Conservation (phyloP, 1,140 invertebrate genomes). For the Cydia strobilella region DNA sequence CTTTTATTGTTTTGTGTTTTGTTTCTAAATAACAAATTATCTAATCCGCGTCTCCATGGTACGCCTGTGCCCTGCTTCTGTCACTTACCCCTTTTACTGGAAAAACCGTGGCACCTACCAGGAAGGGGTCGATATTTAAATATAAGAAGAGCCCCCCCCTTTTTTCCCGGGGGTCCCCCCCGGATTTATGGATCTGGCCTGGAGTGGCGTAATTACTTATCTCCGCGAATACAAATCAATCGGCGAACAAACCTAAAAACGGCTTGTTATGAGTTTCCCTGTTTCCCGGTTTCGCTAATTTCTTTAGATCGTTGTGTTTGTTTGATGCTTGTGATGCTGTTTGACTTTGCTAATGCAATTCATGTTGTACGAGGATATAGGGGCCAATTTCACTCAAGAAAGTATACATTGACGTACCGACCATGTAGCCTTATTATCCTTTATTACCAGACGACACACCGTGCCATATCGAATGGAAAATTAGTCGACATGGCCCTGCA, state of each 20-base stretch:
- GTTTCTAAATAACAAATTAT: conserved; percentile 19
- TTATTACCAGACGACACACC: no score
- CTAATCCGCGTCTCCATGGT: conserved; percentile 44
- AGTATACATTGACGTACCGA: no score
- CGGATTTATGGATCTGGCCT: conserved; percentile 78
- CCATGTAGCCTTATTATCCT: no score
- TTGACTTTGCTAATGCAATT: no score
- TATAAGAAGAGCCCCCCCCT: conserved; percentile 78
- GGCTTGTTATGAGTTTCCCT: conserved; percentile 39
- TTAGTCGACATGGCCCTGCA: no score
- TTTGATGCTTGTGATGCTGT: background rate
- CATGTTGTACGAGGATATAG: no score
- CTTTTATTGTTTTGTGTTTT: no score
- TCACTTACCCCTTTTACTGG: conserved; percentile 79
- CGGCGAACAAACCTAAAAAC: conserved; percentile 50
- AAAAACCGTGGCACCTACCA: conserved; percentile 79
- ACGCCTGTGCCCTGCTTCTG: conserved; percentile 66
- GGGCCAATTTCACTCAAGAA: no score
- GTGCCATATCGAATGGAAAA: no score
- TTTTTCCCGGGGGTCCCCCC: conserved; percentile 66
- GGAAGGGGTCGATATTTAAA: conserved; percentile 79
- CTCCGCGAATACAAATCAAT: conserved; percentile 78
- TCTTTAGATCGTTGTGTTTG: conserved; percentile 15
- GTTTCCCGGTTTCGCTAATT: background rate
- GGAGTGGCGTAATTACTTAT: conserved; percentile 78